Percentiles rank a stretch among this genome's conserved stretches.
These are phyloP conservation scores for Ameiurus melas DNA, from an alignment of 2,113 vertebrate genomes.

Conservation along the genomic window DNA sequence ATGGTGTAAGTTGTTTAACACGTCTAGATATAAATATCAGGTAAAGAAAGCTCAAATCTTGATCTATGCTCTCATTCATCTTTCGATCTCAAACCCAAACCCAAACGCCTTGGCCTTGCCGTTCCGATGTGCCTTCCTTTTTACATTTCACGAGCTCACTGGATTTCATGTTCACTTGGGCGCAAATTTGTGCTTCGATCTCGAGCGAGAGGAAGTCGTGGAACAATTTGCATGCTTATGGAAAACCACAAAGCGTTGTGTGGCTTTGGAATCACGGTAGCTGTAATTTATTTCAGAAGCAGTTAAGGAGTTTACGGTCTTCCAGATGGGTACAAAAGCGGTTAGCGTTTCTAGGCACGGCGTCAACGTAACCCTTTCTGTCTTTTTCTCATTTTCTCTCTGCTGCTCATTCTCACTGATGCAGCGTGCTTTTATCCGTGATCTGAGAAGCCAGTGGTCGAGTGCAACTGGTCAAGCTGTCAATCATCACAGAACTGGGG, in stretches of 20 bases:
- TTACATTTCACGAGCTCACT: neutral
- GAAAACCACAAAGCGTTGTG: neutral
- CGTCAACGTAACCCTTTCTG: neutral
- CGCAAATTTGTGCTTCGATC: neutral
- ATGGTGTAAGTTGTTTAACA: neutral
- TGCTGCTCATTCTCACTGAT: neutral
- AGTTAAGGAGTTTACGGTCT: neutral
- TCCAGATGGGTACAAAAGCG: slow-evolving; percentile 13
- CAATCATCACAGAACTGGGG: neutral
- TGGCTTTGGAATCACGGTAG: neutral
- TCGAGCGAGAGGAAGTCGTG: neutral
- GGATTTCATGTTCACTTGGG: neutral
- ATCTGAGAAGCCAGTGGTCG: neutral
- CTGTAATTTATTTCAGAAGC: slow-evolving; percentile 1
- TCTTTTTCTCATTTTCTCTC: neutral
- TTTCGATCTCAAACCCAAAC: neutral
- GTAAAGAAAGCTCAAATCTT: neutral
- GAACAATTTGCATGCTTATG: neutral
- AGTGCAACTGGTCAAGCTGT: neutral
- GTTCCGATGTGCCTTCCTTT: neutral
- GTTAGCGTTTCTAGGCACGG: neutral
- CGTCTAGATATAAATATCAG: neutral
- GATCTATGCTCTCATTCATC: neutral
- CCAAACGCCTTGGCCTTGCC: neutral
- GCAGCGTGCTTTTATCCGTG: neutral